Percentiles rank a stretch among this genome's conserved stretches.
These are phyloP conservation scores for Lepidonotus clava DNA, from an alignment of 2,888 invertebrate genomes.

Conservation along the genomic window DNA sequence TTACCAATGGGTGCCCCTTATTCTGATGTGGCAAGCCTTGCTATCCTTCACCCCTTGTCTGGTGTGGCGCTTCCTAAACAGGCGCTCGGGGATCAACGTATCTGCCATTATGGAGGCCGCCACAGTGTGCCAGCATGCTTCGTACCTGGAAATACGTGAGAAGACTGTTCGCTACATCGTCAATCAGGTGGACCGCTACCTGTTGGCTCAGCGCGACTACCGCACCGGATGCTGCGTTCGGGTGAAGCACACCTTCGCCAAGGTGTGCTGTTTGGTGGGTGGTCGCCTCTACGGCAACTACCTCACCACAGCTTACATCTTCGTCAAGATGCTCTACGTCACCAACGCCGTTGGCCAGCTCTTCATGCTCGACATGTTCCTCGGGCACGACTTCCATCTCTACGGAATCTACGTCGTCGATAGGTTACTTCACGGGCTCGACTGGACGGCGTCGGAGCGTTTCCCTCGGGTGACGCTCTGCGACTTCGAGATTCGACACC, in stretches of 20 bases:
- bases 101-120: conserved; percentile 67
- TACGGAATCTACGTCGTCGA: conserved; percentile 82
- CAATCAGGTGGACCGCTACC: conserved; percentile 81
- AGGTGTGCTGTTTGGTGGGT: conserved; percentile 79
- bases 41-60: conserved; percentile 66
- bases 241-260: conserved; percentile 78
- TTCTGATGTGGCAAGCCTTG: conserved; percentile 67
- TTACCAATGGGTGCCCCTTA: conserved; percentile 69
- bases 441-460: conserved; percentile 77
- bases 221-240: conserved; percentile 78
- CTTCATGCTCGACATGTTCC: conserved; percentile 81
- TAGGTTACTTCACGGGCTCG: conserved; percentile 79
- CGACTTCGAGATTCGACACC: conserved; percentile 77
- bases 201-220: conserved; percentile 80
- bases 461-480: conserved; percentile 80
- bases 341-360: conserved; percentile 81
- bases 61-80: conserved; percentile 67
- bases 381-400: conserved; percentile 80
- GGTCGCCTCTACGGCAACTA: conserved; percentile 81
- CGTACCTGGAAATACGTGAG: conserved; percentile 67
- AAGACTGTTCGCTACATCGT: conserved; percentile 80
- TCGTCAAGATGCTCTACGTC: conserved; percentile 81
- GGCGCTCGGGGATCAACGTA: conserved; percentile 67
- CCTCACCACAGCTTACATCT: conserved; percentile 81
- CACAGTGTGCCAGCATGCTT: conserved; percentile 65